Evolutionary conservation across 2,888 invertebrate genomes (phyloP).

Genomic region (Aphidoletes aphidimyza): DNA sequence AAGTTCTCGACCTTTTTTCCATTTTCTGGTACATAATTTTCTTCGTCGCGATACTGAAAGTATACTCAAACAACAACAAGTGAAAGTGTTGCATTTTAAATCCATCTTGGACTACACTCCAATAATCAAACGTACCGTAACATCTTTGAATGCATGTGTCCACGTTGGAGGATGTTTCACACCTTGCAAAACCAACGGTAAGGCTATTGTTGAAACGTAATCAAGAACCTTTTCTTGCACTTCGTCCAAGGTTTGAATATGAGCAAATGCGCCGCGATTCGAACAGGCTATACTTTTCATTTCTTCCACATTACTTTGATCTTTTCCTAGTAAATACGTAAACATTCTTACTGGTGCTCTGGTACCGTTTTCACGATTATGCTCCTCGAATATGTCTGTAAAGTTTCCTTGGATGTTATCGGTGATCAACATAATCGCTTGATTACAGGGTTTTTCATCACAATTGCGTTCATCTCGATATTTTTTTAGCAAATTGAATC

Average conservation of each 20-base stretch:
- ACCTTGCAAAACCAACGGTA: conserved; percentile 81
- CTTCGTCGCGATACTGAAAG: conserved; percentile 50
- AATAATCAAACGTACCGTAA: conserved; percentile 72
- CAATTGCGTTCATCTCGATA: conserved; percentile 70
- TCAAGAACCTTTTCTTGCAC: conserved; percentile 95
- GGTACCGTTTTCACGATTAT: conserved; percentile 78
- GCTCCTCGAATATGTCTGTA: conserved; percentile 86
- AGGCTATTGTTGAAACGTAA: conserved; percentile 94
- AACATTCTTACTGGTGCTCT: conserved; percentile 89
- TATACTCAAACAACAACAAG: neutral
- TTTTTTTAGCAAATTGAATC: conserved; percentile 82
- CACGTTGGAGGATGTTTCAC: conserved; percentile 85
- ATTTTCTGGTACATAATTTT: conserved; percentile 55
- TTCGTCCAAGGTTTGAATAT: conserved; percentile 94
- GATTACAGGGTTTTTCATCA: conserved; percentile 80
- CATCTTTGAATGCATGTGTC: conserved; percentile 94
- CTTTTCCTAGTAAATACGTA: conserved; percentile 94
- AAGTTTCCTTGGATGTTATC: conserved; percentile 97
- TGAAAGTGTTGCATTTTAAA: too few relatives aligned
- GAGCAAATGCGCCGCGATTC: conserved; percentile 94
- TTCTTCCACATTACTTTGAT: conserved; percentile 89
- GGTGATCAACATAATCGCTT: conserved; percentile 98
- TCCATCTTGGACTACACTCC: too few relatives aligned
- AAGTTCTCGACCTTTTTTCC: conserved; percentile 43
- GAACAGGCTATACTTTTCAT: conserved; percentile 94